Base-by-base conservation (phyloP, 2,113 vertebrate genomes). In the Mobula birostris region DNA sequence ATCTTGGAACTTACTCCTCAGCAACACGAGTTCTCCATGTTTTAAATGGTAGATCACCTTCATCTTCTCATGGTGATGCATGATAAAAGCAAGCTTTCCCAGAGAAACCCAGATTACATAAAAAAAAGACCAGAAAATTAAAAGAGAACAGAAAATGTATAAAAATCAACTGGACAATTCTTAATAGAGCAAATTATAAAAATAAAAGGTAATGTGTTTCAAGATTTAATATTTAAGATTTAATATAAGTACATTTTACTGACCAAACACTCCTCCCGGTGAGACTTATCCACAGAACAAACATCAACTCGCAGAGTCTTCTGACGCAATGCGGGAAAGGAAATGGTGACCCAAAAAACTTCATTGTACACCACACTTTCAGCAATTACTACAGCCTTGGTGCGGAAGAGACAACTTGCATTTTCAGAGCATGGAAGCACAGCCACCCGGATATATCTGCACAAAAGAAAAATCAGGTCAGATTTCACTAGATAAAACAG, bases 301-400 rank as follows among this genome's bases (percentile, higher is more conserved):
- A 99, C 96, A 63, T 99, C 99, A 0, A 99, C 96, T 94, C 98
- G 97, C 78, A 99, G 97, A 15, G 99, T 99, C 95, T 99, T 99
- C 96, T 99, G 98, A 95, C 97, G 97, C 95, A 99, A 95, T 92
- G 97, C 97, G 0, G 95, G 95, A 94, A 98, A 97, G 95, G 98
- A 98, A 94, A 98, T 96, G 95, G 98, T 97, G 95, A 98, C 96
- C 94, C 98, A 96, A 32, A 99, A 99, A 0, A 97, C 96, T 95
- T 99, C 99, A 5, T 97, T 98, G 96, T 98, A 96, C 94, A 97
- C 94, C 5, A 98, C 95, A 14, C 95, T 95, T 68, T 98, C 98
- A 0, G 96, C 96, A 27, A 96, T 96, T 0, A 96, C 96, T 94
- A 96, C 94, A 0, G 97, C 95, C 19, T 97, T 96, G 0, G 98